Percentiles rank a stretch among this genome's conserved stretches.
These are phyloP conservation scores for Virgularia gustaviana DNA, from an alignment of 92 coral and sea anemone species.

Conservation along the genomic window DNA sequence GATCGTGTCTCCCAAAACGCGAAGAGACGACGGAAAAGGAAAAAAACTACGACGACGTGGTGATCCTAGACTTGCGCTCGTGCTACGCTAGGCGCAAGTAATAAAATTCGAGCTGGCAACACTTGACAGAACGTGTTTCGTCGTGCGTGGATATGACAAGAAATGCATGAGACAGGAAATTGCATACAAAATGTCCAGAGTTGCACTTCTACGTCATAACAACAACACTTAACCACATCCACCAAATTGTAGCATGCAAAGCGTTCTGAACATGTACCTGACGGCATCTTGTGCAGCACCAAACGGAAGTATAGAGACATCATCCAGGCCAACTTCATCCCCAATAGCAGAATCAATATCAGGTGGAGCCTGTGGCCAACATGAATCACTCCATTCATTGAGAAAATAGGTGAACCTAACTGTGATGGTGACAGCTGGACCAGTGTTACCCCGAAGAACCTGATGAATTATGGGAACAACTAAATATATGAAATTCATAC, in stretches of 20 bases:
- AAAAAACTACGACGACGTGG: neutral
- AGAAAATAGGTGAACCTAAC: slow-evolving; percentile 84
- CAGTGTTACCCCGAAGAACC: slow-evolving; percentile 22
- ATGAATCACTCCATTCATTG: slow-evolving; percentile 91
- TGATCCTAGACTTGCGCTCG: neutral
- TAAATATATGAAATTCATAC: too few relatives aligned
- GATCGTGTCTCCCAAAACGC: slow-evolving; percentile 74
- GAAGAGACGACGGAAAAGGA: neutral
- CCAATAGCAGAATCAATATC: slow-evolving; percentile 65
- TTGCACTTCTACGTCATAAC: too few relatives aligned
- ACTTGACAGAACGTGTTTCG: neutral
- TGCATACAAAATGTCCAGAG: too few relatives aligned
- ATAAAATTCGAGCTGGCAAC: neutral
- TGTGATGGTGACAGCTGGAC: slow-evolving; percentile 79
- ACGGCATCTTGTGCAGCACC: slow-evolving; percentile 91
- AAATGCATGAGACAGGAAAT: too few relatives aligned
- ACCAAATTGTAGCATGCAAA: too few relatives aligned
- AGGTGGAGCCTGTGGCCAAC: slow-evolving; percentile 98
- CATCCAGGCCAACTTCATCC: slow-evolving; percentile 65
- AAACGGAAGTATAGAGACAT: slow-evolving; percentile 79
- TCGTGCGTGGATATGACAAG: too few relatives aligned
- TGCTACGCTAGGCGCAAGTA: too few relatives aligned
- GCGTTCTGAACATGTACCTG: slow-evolving; percentile 49
- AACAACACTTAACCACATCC: too few relatives aligned
- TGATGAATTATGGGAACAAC: too few relatives aligned